These are phyloP conservation scores for Drosophila nebulosa DNA, from an alignment of 1,140 invertebrate genomes.

Conservation along the genomic window DNA sequence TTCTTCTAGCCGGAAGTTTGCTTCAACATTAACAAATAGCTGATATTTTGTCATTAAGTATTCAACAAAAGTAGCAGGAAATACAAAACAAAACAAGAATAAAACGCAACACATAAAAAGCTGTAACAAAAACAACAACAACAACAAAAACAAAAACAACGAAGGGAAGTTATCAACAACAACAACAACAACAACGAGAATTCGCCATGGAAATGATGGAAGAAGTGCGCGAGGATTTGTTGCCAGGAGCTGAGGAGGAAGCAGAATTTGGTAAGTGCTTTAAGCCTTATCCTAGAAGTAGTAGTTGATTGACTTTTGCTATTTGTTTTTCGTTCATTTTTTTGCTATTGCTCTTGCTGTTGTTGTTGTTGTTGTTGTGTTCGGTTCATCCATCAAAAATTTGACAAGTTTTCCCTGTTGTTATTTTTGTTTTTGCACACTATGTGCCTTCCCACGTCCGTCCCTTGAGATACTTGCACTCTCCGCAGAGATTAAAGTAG, in stretches of 20 bases:
- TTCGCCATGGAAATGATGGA: constrained; percentile 43
- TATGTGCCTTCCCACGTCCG: neutral
- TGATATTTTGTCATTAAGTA: constrained; percentile 9
- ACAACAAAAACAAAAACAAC: neutral
- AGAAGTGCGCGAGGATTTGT: constrained; percentile 40
- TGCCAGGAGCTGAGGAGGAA: constrained; percentile 65
- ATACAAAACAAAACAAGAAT: neutral
- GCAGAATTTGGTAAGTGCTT: constrained; percentile 62
- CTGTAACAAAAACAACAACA: neutral
- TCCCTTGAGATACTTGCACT: neutral
- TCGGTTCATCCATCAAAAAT: constrained; percentile 36
- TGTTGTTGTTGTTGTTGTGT: neutral
- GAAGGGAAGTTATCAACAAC: neutral
- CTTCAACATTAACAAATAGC: constrained; percentile 10
- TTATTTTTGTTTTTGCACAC: neutral
- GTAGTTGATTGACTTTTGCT: constrained; percentile 7
- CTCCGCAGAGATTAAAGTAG: neutral
- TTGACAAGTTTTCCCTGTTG: constrained; percentile 19
- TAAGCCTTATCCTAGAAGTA: constrained; percentile 4
- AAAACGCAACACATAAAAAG: neutral
- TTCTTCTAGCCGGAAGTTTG: neutral
- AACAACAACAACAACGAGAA: neutral
- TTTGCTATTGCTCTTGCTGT: too few species aligned
- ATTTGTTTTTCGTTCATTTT: neutral
- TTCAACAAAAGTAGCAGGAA: neutral